Evolutionary conservation across 64 coral and sea anemone genomes (phyloP).

Genomic region (Stichodactyla helianthus): DNA sequence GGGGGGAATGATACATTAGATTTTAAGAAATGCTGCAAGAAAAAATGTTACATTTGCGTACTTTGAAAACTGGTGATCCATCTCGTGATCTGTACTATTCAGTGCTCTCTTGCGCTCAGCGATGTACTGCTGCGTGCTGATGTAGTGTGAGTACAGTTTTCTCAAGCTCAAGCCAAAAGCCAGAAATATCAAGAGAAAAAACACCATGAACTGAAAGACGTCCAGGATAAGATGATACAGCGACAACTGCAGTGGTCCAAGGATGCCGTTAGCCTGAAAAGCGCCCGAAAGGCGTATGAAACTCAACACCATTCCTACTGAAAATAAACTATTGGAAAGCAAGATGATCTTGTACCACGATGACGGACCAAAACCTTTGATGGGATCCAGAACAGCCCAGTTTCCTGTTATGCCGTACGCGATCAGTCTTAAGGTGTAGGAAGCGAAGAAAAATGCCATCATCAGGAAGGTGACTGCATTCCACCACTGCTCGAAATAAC

Average conservation of each 20-base stretch:
- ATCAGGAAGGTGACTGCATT: constrained; percentile 54
- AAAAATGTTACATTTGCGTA: no score
- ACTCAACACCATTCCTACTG: constrained; percentile 57
- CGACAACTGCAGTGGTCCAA: constrained; percentile 78
- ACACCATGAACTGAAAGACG: constrained; percentile 70
- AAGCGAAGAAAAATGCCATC: constrained; percentile 41
- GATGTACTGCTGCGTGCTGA: no score
- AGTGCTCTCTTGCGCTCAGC: no score
- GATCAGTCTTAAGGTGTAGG: constrained; percentile 44
- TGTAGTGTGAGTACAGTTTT: no score
- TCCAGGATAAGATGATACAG: constrained; percentile 65
- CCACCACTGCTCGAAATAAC: constrained; percentile 69
- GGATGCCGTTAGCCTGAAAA: constrained; percentile 53
- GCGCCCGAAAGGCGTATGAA: constrained; percentile 62
- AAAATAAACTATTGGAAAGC: constrained; percentile 57
- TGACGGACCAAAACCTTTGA: constrained; percentile 19
- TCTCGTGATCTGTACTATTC: no score
- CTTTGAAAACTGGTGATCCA: no score
- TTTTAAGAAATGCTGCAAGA: no score
- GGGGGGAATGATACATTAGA: no score
- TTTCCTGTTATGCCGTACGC: constrained; percentile 38
- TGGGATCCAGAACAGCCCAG: constrained; percentile 56
- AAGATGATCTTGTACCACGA: constrained; percentile 39
- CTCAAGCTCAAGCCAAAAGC: constrained; percentile 36
- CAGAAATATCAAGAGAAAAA: constrained; percentile 67